A percentile compares a stretch with the other conserved stretches of the same genome.
Evolutionary conservation across 2,113 vertebrate species (phyloP).

Genomic region (Anser cygnoides): DNA sequence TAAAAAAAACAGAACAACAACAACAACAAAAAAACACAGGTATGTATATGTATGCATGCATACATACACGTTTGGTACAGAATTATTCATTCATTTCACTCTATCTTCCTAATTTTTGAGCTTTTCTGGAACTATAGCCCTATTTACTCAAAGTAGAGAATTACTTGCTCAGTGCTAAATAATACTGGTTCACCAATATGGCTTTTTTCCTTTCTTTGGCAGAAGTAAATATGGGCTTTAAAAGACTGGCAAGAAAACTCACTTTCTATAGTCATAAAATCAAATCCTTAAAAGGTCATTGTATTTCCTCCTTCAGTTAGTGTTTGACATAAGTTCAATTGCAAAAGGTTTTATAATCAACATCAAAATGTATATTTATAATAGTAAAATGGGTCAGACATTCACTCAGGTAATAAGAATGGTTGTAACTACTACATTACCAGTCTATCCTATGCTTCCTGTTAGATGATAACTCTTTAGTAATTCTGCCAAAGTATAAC

Average conservation of each 20-base stretch:
- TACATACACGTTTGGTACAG: background rate
- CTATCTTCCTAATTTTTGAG: background rate
- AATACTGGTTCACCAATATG: background rate
- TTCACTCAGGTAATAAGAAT: background rate
- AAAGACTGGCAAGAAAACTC: background rate
- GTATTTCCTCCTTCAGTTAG: background rate
- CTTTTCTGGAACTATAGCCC: background rate
- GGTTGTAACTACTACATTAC: background rate
- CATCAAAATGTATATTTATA: background rate
- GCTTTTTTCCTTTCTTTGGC: background rate
- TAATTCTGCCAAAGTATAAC: background rate
- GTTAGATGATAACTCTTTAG: background rate
- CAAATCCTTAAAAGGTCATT: background rate
- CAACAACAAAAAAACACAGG: background rate
- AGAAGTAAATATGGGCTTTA: background rate
- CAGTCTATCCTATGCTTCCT: background rate
- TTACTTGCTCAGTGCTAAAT: background rate
- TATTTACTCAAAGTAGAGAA: background rate
- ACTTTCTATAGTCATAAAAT: background rate
- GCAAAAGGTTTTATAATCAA: background rate
- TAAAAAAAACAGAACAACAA: too few relatives aligned
- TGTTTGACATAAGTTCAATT: background rate
- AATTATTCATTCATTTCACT: background rate
- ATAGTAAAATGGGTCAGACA: background rate
- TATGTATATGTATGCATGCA: accelerated